Percentiles rank a stretch among this genome's conserved stretches.
phyloP scores from a whole-genome alignment of 1,140 invertebrate species.

The Dendroctonus valens region DNA sequence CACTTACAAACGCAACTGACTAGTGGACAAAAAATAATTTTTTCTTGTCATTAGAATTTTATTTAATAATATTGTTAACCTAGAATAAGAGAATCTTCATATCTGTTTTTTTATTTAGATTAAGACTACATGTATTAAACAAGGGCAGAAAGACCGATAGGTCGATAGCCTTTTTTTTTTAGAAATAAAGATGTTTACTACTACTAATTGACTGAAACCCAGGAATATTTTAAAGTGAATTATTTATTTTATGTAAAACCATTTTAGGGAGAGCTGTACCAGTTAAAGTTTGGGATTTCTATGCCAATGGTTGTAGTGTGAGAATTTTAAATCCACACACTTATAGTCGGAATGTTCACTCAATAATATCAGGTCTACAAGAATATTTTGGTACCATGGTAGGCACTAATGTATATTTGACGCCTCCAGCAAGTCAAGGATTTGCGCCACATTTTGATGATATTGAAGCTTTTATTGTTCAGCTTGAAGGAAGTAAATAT shows the following conservation, averaged over 20 bases:
- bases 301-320: conserved; percentile 85
- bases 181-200: too few relatives aligned
- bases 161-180: too few relatives aligned
- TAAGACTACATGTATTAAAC: too few relatives aligned
- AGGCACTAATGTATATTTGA: conserved; percentile 92
- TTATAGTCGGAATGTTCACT: conserved; percentile 66
- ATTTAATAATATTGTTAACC: too few relatives aligned
- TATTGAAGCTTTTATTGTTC: conserved; percentile 96
- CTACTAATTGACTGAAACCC: too few relatives aligned
- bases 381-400: conserved; percentile 93
- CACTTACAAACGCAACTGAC: too few relatives aligned
- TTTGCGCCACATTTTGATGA: conserved; percentile 99
- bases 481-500: conserved; percentile 92
- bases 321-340: conserved; percentile 93
- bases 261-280: conserved; percentile 57
- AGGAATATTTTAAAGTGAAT: too few relatives aligned
- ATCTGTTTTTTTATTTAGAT: too few relatives aligned
- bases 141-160: too few relatives aligned
- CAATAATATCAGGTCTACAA: conserved; percentile 76
- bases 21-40: too few relatives aligned
- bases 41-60: too few relatives aligned
- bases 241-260: background rate
- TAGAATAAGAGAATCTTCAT: too few relatives aligned
- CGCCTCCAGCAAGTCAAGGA: conserved; percentile 92
- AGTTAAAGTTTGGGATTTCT: conserved; percentile 88